phyloP scores from a whole-genome alignment of 2,888 invertebrate genomes.

The Cristatella mucedo region DNA sequence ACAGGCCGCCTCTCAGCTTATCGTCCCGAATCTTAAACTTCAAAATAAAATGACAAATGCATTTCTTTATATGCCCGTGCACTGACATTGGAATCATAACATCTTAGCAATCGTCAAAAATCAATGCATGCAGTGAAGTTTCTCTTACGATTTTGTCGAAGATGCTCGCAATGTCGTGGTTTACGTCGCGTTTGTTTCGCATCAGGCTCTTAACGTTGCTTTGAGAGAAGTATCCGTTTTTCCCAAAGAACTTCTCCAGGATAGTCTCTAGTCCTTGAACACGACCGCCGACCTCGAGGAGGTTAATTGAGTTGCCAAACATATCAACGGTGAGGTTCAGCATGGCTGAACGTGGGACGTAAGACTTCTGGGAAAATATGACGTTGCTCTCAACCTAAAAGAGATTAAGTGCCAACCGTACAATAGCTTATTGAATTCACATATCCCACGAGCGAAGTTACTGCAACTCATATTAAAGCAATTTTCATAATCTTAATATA shows the following conservation, averaged over 20 bases:
- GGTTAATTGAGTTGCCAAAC: slow-evolving; percentile 67
- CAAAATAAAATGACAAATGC: no score
- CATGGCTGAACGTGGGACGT: slow-evolving; percentile 32
- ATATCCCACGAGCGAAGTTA: no score
- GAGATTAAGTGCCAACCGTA: no score
- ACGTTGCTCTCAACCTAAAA: slow-evolving; percentile 28
- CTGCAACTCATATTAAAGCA: no score
- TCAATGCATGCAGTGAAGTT: no score
- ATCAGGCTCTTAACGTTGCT: slow-evolving; percentile 1
- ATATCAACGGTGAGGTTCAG: slow-evolving; percentile 36
- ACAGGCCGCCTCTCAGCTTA: slow-evolving; percentile 43
- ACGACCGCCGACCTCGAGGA: slow-evolving; percentile 62
- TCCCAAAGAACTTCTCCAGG: slow-evolving; percentile 65
- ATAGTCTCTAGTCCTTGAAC: slow-evolving; percentile 72
- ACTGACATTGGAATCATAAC: not conserved
- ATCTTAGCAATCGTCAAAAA: not conserved
- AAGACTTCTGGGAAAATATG: slow-evolving; percentile 33
- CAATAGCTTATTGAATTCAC: no score
- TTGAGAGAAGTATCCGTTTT: slow-evolving; percentile 47
- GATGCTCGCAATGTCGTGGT: slow-evolving; percentile 7
- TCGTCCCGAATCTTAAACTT: slow-evolving; percentile 15
- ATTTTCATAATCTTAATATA: no score
- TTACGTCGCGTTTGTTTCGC: slow-evolving; percentile 7
- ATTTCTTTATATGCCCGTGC: no score
- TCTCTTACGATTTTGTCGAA: slow-evolving; percentile 9